Evolutionary conservation across 1,140 invertebrate species (phyloP).

Genomic region (Apis florea): DNA sequence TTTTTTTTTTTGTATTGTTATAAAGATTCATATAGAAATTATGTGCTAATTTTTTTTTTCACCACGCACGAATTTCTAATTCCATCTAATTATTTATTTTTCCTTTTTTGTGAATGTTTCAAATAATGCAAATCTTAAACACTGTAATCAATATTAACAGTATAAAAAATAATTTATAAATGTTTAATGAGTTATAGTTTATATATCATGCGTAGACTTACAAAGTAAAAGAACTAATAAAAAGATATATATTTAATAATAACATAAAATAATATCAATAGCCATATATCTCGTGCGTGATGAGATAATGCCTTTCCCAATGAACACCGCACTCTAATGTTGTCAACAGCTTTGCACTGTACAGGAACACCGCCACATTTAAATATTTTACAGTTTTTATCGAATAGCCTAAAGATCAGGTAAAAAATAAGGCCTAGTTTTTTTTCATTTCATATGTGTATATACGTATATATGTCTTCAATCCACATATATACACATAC

Average conservation of each 20-base stretch:
- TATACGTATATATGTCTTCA: constrained; percentile 23
- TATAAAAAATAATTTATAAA: constrained; percentile 12
- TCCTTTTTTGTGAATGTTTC: neutral
- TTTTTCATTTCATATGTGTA: constrained; percentile 20
- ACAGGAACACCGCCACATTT: constrained; percentile 52
- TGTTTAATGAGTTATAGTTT: neutral
- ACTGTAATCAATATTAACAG: neutral
- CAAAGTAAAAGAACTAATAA: constrained; percentile 26
- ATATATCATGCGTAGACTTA: neutral
- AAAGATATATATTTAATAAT: constrained; percentile 39
- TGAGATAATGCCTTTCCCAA: constrained; percentile 35
- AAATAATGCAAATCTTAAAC: constrained; percentile 6
- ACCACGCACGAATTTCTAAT: constrained; percentile 38
- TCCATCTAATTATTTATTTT: neutral
- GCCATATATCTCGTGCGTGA: constrained; percentile 30
- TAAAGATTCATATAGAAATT: constrained; percentile 1
- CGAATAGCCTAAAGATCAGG: constrained; percentile 46
- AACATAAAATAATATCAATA: constrained; percentile 33
- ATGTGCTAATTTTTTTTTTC: neutral
- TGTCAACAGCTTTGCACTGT: constrained; percentile 44
- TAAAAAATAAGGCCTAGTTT: constrained; percentile 55
- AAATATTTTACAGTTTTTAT: constrained; percentile 30
- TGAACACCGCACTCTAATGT: constrained; percentile 10
- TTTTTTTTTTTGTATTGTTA: constrained; percentile 6
- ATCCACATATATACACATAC: constrained; percentile 15